Evolutionary conservation across 53 echinoderm and acorn worm genomes (phyloP), one percentile per base, ranked within the genome.

Genomic region (Paelopatides confundens): DNA sequence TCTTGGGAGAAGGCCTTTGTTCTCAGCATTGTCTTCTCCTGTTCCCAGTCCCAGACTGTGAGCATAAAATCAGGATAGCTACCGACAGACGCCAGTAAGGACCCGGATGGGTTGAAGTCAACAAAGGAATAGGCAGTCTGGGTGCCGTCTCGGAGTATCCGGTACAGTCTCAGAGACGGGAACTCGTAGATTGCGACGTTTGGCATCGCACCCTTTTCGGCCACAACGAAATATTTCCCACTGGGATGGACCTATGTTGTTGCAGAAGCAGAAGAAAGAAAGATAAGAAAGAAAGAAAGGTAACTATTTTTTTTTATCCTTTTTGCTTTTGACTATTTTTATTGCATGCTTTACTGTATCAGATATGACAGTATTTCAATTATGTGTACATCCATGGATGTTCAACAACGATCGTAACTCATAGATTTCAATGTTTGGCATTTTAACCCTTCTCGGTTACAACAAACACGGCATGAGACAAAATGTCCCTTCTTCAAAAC

Each of bases 1-100:
- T 97, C 97, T 63, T 97, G 97, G 13, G 97, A 95, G 94, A 97
- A 97, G 31, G 97, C 97, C 86, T 97, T 97, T 15, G 97, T 95
- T 13, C 97, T 79, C 48, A 97, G 67, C 88, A 95, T 89, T 34
- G 88, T 97, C 52, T 77, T 89, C 83, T 97, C 97, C 43, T 97
- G 90, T 62, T 86, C 49, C 97, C 97, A 97, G 84, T 97, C 95
- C 97, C 97, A 97, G 1, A 97, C 70, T 4, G 97, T 97, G 54
- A 97, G 85, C 97, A 97, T 97, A 82, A 92, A 97, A 36, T 97
- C 97, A 1, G 97, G 97, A 18, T 86, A 89, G 9, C 88, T 85
- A 33, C 97, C 97, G 4, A 97, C 97, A 0, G 97, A 97, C 0
- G 97, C 97, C 62, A 97, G 85, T 54, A 97, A 89, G 5, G 85